Conservation (phyloP, 1,140 invertebrate species). For the Lutraria rhynchaena region DNA sequence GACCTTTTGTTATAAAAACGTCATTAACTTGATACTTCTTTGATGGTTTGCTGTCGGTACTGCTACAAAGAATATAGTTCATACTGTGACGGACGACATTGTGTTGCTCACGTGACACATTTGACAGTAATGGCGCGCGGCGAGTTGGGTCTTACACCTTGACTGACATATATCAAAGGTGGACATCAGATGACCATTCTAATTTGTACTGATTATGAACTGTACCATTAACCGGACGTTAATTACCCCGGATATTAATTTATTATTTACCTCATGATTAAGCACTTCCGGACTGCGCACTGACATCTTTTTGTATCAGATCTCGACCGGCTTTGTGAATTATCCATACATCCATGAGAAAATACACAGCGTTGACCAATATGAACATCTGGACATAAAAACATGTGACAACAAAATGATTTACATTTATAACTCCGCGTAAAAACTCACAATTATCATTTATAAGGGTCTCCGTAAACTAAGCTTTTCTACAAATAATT, state of each 20-base stretch:
- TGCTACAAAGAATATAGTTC: background rate
- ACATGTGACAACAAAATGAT: too few relatives aligned
- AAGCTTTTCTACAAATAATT: too few relatives aligned
- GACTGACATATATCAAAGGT: constrained; percentile 36
- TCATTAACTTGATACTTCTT: too few relatives aligned
- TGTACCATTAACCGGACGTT: constrained; percentile 29
- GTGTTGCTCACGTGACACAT: constrained; percentile 4
- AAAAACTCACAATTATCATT: too few relatives aligned
- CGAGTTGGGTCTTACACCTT: constrained; percentile 24
- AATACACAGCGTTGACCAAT: too few relatives aligned
- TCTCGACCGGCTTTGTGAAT: constrained; percentile 19
- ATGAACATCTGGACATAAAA: too few relatives aligned
- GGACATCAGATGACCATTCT: constrained; percentile 36
- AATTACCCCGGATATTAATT: constrained; percentile 32
- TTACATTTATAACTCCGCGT: too few relatives aligned
- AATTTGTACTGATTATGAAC: constrained; percentile 36
- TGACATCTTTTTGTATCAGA: constrained; percentile 11
- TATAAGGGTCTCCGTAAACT: too few relatives aligned
- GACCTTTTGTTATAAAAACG: too few relatives aligned
- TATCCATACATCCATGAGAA: too few relatives aligned
- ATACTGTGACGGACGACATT: constrained; percentile 15
- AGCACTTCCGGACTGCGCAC: constrained; percentile 7
- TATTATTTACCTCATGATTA: constrained; percentile 19
- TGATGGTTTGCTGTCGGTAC: too few relatives aligned
- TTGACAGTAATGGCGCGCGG: constrained; percentile 37